Evolutionary conservation across 2,797 vertebrate genomes (phyloP), one percentile per base, ranked within the genome.

Genomic region (Harpagifer antarcticus): DNA sequence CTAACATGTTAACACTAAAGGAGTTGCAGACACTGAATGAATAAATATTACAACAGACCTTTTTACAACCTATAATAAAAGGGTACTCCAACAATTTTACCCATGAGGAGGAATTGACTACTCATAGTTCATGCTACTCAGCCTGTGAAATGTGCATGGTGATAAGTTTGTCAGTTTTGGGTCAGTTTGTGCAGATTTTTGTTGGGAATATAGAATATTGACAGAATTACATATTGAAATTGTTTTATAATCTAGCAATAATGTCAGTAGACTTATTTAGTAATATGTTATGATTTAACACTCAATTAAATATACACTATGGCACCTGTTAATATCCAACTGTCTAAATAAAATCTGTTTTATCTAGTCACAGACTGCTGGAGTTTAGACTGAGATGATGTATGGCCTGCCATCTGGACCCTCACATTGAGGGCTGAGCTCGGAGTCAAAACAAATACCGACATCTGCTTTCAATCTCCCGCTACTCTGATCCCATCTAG

Each of bases 381-480:
- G 33, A 74, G 40, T 66, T 84, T 55, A 65, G 17, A 67, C 17
- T 64, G 19, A 72, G 63, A 76, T 58, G 63, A 81, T 70, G 31
- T 48, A 73, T 4, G 13, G 19, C 12, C 65, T 57, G 20, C 48
- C 19, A 49, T 84, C 76, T 65, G 77, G 72, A 77, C 54, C 45
- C 16, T 78, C 70, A 72, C 55, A 31, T 66, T 66, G 68, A 83
- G 14, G 37, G 74, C 70, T 75, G 63, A 74, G 75, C 58, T 76
- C 60, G 55, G 55, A 78, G 78, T 85, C 72, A 84, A 87, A 75
- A 54, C 54, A 86, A 88, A 82, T 56, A 79, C 52, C 62, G 48
- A 78, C 91, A 92, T 90, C 81, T 92, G 88, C 68, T 84, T 90
- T 82, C 53, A 78, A 78, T 89, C 88, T 60, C 45, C 31, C 11